Base-by-base conservation (phyloP, 2,888 invertebrate genomes). In the Dicroscelio sp. region DNA sequence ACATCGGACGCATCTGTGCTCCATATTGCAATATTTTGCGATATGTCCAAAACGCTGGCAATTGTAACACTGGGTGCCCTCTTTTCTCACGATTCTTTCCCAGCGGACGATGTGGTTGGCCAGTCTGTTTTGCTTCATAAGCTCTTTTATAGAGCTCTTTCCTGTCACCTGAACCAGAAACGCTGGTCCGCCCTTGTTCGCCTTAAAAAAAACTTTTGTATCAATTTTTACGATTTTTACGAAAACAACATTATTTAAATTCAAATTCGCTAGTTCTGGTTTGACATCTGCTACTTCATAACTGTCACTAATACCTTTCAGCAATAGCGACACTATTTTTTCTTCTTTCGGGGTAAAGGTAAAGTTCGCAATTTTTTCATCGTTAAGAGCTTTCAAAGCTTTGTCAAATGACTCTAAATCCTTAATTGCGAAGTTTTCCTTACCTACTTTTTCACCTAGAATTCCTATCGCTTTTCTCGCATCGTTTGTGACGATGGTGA, bases 1-100 rank as follows among this genome's bases (percentile, higher is more conserved):
- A n/a, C 86, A 86, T 78, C 67, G 76, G 14, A 86, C 78, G 30
- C 86, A 86, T 25, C 86, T 52, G 43, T 12, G 14, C 10, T 8
- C 43, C 43, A 43, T 43, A 14, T 43, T 43, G 55, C 86, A 86
- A n/a, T 86, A 55, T 27, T 30, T 27, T 0, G 67, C 55, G 6
- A 58, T 55, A 30, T 86, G 86, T 6, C 43, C 69, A 3, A 52
- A 12, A 30, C 76, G 31, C 31, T 86, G 86, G 30, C 86, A 86
- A 3, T 63, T 30, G 2, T 25, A 20, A 31, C 78, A 76, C 55
- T 65, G n/a, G 17, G 60, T 55, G 17, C 52, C 23, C 14, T 86
- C 38, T 55, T 30, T 76, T 43, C 38, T 86, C 38, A 8, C 55
- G 23, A 86, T 3, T 27, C n/a, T 65, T 69, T 86, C 67, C 63